Conservation (phyloP, 2,888 invertebrate genomes). For the Cancer borealis region DNA sequence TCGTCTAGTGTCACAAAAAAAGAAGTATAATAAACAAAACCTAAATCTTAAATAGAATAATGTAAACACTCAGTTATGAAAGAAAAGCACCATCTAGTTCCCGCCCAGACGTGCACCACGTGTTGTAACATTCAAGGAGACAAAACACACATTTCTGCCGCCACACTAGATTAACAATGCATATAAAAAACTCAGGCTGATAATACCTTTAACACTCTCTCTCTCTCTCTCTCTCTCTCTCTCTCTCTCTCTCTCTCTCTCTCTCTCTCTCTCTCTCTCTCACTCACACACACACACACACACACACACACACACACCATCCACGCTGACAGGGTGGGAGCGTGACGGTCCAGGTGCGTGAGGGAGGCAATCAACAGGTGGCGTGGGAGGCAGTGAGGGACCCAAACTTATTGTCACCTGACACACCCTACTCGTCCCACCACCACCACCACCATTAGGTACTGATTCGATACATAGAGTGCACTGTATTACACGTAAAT, state of each 20-base stretch:
- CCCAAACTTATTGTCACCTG: conserved; percentile 51
- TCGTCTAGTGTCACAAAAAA: no score
- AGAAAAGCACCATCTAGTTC: not conserved
- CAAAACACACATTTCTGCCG: not conserved
- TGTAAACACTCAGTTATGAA: not conserved
- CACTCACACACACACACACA: not conserved
- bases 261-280: conserved; percentile 30
- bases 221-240: conserved; percentile 51
- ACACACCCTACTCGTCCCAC: conserved; percentile 41
- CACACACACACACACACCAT: not conserved
- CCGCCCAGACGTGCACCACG: not conserved
- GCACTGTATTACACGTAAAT: not conserved
- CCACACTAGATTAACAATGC: not conserved
- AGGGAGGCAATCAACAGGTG: conserved; percentile 37
- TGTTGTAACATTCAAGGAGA: not conserved
- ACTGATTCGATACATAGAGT: not conserved
- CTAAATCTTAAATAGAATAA: not conserved
- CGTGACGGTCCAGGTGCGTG: conserved; percentile 22
- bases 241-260: not conserved
- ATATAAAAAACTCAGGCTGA: not conserved
- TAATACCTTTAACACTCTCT: not conserved
- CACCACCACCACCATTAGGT: not conserved
- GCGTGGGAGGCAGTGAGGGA: conserved; percentile 43
- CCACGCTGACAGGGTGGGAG: not conserved
- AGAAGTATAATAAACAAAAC: no score